Base-by-base conservation (phyloP, 2,888 invertebrate species). In the Synergus laeviventris region DNA sequence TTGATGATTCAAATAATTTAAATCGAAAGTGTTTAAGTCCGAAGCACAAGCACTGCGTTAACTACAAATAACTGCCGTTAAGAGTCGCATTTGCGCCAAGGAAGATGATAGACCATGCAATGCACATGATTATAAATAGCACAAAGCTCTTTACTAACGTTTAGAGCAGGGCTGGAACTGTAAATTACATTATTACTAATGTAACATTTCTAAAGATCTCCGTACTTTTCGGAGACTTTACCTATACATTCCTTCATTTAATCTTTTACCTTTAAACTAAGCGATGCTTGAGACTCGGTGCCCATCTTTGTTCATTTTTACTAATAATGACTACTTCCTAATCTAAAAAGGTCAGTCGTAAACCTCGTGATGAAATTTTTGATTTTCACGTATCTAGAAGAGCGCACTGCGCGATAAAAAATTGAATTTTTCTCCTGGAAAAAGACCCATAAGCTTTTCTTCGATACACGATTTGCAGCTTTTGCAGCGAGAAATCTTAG, bases 81-180 rank as follows among this genome's bases (percentile, higher is more conserved):
- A 85, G 84, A 85, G 86, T 87, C 86, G 78, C 83, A 86, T 86
- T 84, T 80, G 81, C 86, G 87, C 84, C 84, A 85, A 86, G 84
- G 83, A 85, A 86, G 83, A 86, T 84, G 83, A 86, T 85, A 86
- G 83, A 82, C 78, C 85, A 85, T 77, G 79, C 64, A 88, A 87
- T 90, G 90, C 90, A 90, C 90, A 90, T 84, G 86, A 90, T 89
- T 89, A 87, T 88, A 90, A 87, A 90, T 89, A 90, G 90, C 90
- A 90, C 90, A 91, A 90, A 90, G 86, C 87, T 88, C 86, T 84
- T 81, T 82, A 84, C 81, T 78, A 81, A 81, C 80, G 83, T 84
- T 83, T 83, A 81, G 85, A 85, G 85, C 85, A 83, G 78, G 82
- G 85, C 86, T 85, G 86, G 83, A 87, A 88, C 81, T 89, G 88